Evolutionary conservation across 2,113 vertebrate species (phyloP).

Genomic region (Neoarius graeffei): DNA sequence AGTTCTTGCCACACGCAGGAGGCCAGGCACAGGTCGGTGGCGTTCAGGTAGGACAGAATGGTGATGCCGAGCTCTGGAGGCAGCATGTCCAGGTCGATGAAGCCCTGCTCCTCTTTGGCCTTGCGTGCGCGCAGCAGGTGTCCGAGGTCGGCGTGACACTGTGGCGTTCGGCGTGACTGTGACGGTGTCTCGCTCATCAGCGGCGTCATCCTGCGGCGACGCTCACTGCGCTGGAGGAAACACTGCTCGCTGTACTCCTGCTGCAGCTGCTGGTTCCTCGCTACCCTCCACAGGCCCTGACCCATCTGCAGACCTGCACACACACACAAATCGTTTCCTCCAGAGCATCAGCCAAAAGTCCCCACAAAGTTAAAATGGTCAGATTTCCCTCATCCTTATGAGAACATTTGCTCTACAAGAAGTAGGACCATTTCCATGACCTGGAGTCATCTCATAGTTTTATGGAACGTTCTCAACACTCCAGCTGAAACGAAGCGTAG

Average conservation of each 20-base stretch:
- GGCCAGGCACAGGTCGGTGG: conserved; percentile 95
- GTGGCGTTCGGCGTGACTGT: conserved; percentile 70
- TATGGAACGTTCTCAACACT: not conserved
- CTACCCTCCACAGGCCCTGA: conserved; percentile 97
- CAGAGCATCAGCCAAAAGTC: not conserved
- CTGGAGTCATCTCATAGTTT: not conserved
- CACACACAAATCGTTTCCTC: not conserved
- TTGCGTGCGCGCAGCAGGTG: conserved; percentile 87
- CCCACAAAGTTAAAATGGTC: not conserved
- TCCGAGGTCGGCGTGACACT: conserved; percentile 88
- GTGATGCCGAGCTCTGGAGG: conserved; percentile 96
- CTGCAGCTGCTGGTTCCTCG: conserved; percentile 92
- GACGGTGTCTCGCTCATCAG: conserved; percentile 46
- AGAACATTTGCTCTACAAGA: not conserved
- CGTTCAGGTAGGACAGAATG: conserved; percentile 97
- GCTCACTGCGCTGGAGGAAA: conserved; percentile 73
- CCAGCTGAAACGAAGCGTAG: not conserved
- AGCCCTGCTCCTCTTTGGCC: conserved; percentile 86
- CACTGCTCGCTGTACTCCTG: conserved; percentile 82
- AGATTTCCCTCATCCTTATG: not conserved
- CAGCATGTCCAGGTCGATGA: conserved; percentile 95
- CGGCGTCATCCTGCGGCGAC: conserved; percentile 73
- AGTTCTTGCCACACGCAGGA: conserved; percentile 97
- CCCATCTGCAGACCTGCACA: conserved; percentile 86
- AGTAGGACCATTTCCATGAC: not conserved